These are phyloP conservation scores for Pentalonia nigronervosa DNA, from an alignment of 1,140 invertebrate genomes.

Conservation along the genomic window DNA sequence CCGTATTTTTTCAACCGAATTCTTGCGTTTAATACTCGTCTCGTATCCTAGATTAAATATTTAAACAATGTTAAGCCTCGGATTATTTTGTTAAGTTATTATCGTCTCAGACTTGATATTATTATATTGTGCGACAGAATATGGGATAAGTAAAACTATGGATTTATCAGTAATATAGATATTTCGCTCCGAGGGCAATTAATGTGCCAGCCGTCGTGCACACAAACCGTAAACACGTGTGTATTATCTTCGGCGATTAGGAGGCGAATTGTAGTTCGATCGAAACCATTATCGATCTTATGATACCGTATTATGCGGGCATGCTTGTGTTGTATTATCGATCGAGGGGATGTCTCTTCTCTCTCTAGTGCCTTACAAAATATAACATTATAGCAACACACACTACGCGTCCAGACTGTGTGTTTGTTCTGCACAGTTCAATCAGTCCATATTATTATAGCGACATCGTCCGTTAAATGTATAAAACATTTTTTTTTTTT, in stretches of 20 bases:
- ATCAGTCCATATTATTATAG: not conserved
- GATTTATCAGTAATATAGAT: not conserved
- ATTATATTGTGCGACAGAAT: not conserved
- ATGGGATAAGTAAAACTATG: not conserved
- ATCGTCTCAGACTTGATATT: not conserved
- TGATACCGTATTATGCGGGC: not conserved
- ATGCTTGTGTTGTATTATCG: not conserved
- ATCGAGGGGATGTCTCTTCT: not conserved
- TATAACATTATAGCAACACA: too few relatives aligned
- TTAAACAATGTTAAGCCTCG: not conserved
- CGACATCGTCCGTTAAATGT: not conserved
- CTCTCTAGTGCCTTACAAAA: not conserved
- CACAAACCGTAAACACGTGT: not conserved
- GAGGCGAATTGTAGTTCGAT: not conserved
- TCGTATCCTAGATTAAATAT: not conserved
- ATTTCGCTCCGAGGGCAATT: not conserved
- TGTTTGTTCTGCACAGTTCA: not conserved
- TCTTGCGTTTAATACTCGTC: not conserved
- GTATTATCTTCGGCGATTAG: not conserved
- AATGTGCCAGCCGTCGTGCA: not conserved
- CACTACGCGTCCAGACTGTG: not conserved
- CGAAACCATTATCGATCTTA: not conserved
- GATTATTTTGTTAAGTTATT: not conserved
- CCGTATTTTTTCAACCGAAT: not conserved
- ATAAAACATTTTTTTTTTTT: not conserved